phyloP scores from a whole-genome alignment of 2,888 invertebrate species.

The Agrotis puta region DNA sequence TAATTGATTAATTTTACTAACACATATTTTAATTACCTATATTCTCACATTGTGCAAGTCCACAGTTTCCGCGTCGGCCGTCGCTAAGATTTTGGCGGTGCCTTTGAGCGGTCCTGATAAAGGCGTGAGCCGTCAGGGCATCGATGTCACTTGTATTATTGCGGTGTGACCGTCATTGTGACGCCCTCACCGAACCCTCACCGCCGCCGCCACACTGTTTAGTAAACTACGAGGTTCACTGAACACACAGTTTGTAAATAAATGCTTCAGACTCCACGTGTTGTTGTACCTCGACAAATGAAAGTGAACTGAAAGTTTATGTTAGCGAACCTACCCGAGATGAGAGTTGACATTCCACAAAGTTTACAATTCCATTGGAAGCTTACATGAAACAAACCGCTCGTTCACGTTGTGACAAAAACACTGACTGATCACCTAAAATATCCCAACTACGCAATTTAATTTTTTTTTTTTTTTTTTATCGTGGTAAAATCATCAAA shows the following conservation, averaged over 20 bases:
- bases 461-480: too few species aligned
- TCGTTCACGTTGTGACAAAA: background rate
- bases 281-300: background rate
- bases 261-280: conserved; percentile 4
- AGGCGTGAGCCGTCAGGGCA: conserved; percentile 56
- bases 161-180: conserved; percentile 44
- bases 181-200: background rate
- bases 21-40: background rate
- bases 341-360: background rate
- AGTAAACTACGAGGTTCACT: conserved; percentile 33
- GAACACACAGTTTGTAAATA: conserved; percentile 21
- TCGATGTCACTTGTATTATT: conserved; percentile 55
- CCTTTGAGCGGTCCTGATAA: conserved; percentile 65
- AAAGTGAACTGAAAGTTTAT: conserved; percentile 5
- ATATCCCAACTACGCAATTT: conserved; percentile 8
- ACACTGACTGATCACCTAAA: too few species aligned
- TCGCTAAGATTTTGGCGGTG: conserved; percentile 60
- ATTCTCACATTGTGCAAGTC: conserved; percentile 39
- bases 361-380: conserved; percentile 1
- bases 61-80: conserved; percentile 24
- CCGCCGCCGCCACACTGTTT: conserved; percentile 6
- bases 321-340: background rate
- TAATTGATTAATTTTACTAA: background rate
- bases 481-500: too few species aligned
- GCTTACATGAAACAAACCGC: background rate